phyloP scores from a whole-genome alignment of 2,888 invertebrate genomes.

The Scaeva pyrastri region DNA sequence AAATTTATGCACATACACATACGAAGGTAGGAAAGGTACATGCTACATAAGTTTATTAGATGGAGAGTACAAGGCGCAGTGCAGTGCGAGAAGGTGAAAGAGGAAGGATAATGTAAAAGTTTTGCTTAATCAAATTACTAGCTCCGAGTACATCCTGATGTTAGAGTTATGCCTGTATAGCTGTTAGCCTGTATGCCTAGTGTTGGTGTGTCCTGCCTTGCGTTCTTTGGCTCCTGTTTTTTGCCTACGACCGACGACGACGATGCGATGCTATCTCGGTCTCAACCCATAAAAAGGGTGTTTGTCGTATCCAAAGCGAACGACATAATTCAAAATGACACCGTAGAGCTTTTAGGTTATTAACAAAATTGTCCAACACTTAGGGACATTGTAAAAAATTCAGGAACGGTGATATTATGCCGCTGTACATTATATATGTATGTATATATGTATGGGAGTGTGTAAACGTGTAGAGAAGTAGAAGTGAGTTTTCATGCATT shows the following conservation, averaged over 20 bases:
- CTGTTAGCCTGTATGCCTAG: no score
- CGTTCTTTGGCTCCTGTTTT: background rate
- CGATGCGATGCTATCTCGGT: slow-evolving; percentile 50
- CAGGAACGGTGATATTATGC: slow-evolving; percentile 1
- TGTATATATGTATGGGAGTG: background rate
- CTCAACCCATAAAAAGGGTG: slow-evolving; percentile 43
- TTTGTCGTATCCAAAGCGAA: slow-evolving; percentile 50
- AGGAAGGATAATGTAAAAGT: slow-evolving; percentile 63
- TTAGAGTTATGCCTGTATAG: slow-evolving; percentile 35
- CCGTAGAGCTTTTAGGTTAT: slow-evolving; percentile 63
- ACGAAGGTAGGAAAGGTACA: no score
- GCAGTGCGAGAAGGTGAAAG: background rate
- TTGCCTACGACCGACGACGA: background rate
- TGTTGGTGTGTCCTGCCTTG: slow-evolving; percentile 23
- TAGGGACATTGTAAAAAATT: slow-evolving; percentile 40
- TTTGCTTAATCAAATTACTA: slow-evolving; percentile 69
- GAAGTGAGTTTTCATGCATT: slow-evolving; percentile 6
- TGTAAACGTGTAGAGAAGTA: background rate
- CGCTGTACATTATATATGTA: background rate
- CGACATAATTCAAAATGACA: slow-evolving; percentile 67
- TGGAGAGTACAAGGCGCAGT: background rate
- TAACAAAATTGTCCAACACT: slow-evolving; percentile 69
- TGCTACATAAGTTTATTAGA: slow-evolving; percentile 12
- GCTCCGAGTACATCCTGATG: slow-evolving; percentile 7
- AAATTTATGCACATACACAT: background rate